Conservation (phyloP, 2,888 invertebrate genomes). For the Anaspis maculata region DNA sequence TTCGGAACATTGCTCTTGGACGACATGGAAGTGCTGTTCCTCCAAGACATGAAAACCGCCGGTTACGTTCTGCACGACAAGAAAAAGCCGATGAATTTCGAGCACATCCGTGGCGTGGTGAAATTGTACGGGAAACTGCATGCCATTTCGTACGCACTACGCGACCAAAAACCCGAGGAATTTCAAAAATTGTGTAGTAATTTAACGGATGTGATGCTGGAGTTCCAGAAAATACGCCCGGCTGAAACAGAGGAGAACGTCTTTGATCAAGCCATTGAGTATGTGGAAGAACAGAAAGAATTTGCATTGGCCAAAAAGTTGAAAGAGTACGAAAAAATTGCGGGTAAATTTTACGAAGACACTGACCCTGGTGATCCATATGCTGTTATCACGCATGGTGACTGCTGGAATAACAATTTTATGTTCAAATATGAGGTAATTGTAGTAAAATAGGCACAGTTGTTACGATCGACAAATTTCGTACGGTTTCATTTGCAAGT, state of each 20-base stretch:
- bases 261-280: background rate
- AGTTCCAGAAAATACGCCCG: background rate
- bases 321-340: background rate
- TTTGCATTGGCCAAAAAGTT: too few species aligned
- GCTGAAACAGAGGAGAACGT: background rate
- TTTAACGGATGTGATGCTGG: background rate
- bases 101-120: conserved; percentile 18
- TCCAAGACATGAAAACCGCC: conserved; percentile 20
- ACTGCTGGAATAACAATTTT: conserved; percentile 16
- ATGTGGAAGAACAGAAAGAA: too few species aligned
- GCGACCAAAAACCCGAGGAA: conserved; percentile 4
- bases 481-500: too few species aligned
- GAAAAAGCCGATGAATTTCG: conserved; percentile 20
- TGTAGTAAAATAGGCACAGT: background rate
- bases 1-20: conserved; percentile 6
- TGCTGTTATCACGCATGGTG: conserved; percentile 11
- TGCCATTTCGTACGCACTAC: conserved; percentile 10
- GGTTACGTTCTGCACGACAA: conserved; percentile 20
- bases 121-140: conserved; percentile 11
- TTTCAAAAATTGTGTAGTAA: background rate
- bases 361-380: background rate
- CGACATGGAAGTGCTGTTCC: conserved; percentile 18
- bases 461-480: too few species aligned
- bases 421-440: conserved; percentile 7
- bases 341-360: background rate